Base-by-base conservation (phyloP, 2,797 vertebrate species). In the Pygocentrus nattereri region DNA sequence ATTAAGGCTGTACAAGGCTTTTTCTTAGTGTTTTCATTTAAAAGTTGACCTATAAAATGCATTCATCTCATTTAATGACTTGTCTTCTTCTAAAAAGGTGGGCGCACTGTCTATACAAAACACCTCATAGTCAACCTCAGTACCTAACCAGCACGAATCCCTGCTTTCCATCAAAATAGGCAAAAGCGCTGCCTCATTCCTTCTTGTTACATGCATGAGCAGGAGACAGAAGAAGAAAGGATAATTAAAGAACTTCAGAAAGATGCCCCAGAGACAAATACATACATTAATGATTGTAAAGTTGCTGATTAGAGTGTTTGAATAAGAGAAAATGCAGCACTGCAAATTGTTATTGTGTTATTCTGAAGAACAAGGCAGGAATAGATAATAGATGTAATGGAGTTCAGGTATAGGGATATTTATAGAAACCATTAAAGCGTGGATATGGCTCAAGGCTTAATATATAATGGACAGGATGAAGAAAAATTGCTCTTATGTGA, bases 201-300 rank as follows among this genome's bases (percentile, higher is more conserved):
- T 81, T 78, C 50, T 78, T 56, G 58, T 38, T 23, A 70, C 54
- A 69, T 81, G 73, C 73, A 76, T 81, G 64, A 81, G 65, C 58
- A 76, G 21, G 16, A 74, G 65, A 75, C 50, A 59, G 1, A 44
- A 56, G 72, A 68, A 77, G 67, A 83, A 82, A 77, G 76, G 84
- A 78, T 89, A 88, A 90, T 90, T 87, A 90, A 85, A 49, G 73
- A 56, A 82, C 80, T 85, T 85, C 83, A 71, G 75, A 85, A 88
- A 86, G 80, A 79, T n/a, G 79, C 88, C 88, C 86, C 67, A 30
- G 80, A 88, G 89, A 91, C 76, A 80, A 86, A 84, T n/a, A 79
- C 88, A 87, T 87, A 73, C 85, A 90, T 90, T 89, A 88, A 90
- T 90, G 88, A 86, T 90, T 89, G 79, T 86, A 88, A 90, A 92